These are phyloP conservation scores for Hesperophylax magnus DNA, from an alignment of 1,140 invertebrate genomes.

Conservation along the genomic window DNA sequence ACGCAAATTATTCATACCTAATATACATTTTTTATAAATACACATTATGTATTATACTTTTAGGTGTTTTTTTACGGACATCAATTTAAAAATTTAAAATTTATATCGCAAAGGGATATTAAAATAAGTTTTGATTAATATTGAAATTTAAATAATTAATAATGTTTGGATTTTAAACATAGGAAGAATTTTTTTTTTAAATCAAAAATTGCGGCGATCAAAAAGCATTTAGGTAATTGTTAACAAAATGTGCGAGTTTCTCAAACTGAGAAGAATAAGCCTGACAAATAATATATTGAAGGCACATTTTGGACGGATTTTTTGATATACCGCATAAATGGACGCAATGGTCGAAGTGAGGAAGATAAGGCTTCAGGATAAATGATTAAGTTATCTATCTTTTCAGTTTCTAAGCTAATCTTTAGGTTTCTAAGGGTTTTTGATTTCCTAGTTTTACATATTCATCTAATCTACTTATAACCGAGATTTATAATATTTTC, in stretches of 20 bases:
- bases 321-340: conserved; percentile 43
- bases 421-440: conserved; percentile 28
- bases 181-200: background rate
- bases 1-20: background rate
- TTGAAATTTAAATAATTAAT: background rate
- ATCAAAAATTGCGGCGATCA: conserved; percentile 53
- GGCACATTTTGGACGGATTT: conserved; percentile 59
- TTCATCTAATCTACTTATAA: conserved; percentile 14
- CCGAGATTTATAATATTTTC: background rate
- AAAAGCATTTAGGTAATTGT: conserved; percentile 47
- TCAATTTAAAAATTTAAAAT: conserved; percentile 45
- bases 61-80: conserved; percentile 46
- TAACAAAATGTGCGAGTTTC: conserved; percentile 56
- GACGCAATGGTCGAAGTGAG: conserved; percentile 35
- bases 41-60: background rate
- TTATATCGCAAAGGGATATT: background rate
- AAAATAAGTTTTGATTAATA: background rate
- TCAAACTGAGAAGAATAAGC: conserved; percentile 40
- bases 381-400: conserved; percentile 13
- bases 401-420: conserved; percentile 1
- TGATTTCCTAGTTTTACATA: conserved; percentile 12
- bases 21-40: background rate
- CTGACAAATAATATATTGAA: conserved; percentile 41
- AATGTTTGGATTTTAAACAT: background rate
- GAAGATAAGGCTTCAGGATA: conserved; percentile 27